phyloP scores from a whole-genome alignment of 2,113 vertebrate species.

The Pollimyrus isidori region DNA sequence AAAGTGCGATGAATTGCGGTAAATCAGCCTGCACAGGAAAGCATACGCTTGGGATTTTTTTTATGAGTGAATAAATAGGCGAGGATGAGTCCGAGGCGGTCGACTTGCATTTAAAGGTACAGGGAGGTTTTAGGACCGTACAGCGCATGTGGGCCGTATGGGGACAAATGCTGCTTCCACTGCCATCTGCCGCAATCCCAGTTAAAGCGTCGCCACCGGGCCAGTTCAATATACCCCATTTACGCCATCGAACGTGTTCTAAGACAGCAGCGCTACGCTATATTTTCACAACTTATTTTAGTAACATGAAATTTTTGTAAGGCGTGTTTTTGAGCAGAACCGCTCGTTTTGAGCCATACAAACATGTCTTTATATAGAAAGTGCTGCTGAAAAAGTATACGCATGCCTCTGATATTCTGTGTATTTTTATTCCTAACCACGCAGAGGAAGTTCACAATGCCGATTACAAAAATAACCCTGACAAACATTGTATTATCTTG shows the following conservation, averaged over 20 bases:
- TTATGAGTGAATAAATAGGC: not conserved
- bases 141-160: not conserved
- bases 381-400: not conserved
- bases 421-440: not conserved
- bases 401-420: not conserved
- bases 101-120: constrained; percentile 50
- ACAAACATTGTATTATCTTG: not conserved
- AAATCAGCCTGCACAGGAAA: not conserved
- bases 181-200: not conserved
- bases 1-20: not conserved
- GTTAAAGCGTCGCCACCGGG: not conserved
- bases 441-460: not conserved
- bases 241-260: not conserved
- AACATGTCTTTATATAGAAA: not conserved
- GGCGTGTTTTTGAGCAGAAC: not conserved
- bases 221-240: not conserved
- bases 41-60: not conserved
- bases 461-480: not conserved
- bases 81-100: constrained; percentile 17
- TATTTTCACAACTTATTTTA: not conserved
- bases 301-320: not conserved
- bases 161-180: not conserved
- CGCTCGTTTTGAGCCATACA: not conserved
- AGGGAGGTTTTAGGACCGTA: constrained; percentile 26
- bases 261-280: not conserved